Conservation (phyloP, 1,140 invertebrate genomes). For the Tetramorium simillimum region DNA sequence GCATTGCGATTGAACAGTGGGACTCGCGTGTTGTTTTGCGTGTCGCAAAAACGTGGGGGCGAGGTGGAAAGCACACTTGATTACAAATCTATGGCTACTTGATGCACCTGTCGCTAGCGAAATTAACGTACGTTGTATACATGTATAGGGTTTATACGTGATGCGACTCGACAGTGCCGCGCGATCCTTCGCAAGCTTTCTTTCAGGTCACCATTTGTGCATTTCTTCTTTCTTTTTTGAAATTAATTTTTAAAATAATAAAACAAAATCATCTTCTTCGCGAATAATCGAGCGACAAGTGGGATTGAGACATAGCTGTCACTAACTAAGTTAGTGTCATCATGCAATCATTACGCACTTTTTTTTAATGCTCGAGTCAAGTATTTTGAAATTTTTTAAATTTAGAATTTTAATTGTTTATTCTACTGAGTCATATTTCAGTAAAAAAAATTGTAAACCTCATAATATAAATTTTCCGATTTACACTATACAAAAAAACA, state of each 20-base stretch:
- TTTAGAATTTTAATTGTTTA: background rate
- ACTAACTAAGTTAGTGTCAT: background rate
- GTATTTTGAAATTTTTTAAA: background rate
- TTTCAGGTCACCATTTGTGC: conserved; percentile 32
- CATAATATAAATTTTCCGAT: background rate
- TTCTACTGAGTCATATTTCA: background rate
- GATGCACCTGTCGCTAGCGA: conserved; percentile 55
- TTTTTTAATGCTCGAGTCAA: background rate
- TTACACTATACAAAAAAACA: background rate
- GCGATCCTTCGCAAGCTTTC: conserved; percentile 52
- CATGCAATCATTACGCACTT: background rate
- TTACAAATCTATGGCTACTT: conserved; percentile 62
- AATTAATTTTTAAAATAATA: background rate
- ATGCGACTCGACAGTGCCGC: conserved; percentile 38
- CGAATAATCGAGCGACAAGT: background rate
- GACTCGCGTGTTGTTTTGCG: conserved; percentile 17
- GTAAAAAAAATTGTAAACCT: background rate
- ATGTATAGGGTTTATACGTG: conserved; percentile 52
- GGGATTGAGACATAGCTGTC: background rate
- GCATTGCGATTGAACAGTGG: conserved; percentile 32
- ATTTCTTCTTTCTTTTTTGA: conserved; percentile 14
- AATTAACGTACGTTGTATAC: conserved; percentile 56
- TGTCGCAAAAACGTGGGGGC: conserved; percentile 22
- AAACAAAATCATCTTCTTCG: background rate
- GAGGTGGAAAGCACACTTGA: conserved; percentile 56